phyloP scores from a whole-genome alignment of 1,140 invertebrate genomes.

The Lasaia peninsularis region DNA sequence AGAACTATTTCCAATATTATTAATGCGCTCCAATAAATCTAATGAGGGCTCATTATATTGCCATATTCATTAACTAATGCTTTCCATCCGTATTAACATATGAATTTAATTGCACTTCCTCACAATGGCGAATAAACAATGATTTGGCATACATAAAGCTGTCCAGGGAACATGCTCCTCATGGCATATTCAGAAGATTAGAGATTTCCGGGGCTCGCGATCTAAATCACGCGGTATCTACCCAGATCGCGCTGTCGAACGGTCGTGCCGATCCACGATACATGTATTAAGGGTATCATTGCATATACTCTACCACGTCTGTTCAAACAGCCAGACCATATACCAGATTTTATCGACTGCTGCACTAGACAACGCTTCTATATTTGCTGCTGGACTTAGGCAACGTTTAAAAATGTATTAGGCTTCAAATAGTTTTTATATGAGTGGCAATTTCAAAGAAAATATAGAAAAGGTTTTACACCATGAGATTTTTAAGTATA shows the following conservation, averaged over 20 bases:
- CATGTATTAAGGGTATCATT: conserved; percentile 7
- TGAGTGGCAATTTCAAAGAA: too few species aligned
- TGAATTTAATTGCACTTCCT: conserved; percentile 5
- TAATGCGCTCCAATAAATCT: too few species aligned
- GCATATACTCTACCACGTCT: not conserved
- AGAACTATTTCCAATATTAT: too few species aligned
- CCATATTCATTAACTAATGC: too few species aligned
- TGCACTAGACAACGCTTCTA: too few species aligned
- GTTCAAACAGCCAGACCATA: not conserved
- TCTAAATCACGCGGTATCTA: conserved; percentile 5
- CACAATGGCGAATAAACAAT: conserved; percentile 13
- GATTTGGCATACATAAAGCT: conserved; percentile 9
- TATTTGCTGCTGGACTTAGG: too few species aligned
- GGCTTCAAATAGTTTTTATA: too few species aligned
- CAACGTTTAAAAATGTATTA: too few species aligned
- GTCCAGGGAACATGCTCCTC: conserved; percentile 6
- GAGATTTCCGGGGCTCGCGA: conserved; percentile 10
- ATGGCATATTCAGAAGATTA: conserved; percentile 12
- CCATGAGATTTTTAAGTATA: too few species aligned
- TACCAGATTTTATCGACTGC: not conserved
- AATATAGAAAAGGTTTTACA: too few species aligned
- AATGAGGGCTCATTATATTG: too few species aligned
- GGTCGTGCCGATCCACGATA: conserved; percentile 9
- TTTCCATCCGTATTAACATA: not conserved
- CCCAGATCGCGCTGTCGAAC: conserved; percentile 1